A percentile compares a stretch with the other conserved stretches of the same genome.
phyloP scores from a whole-genome alignment of 2,113 vertebrate genomes.

The Zonotrichia leucophrys region DNA sequence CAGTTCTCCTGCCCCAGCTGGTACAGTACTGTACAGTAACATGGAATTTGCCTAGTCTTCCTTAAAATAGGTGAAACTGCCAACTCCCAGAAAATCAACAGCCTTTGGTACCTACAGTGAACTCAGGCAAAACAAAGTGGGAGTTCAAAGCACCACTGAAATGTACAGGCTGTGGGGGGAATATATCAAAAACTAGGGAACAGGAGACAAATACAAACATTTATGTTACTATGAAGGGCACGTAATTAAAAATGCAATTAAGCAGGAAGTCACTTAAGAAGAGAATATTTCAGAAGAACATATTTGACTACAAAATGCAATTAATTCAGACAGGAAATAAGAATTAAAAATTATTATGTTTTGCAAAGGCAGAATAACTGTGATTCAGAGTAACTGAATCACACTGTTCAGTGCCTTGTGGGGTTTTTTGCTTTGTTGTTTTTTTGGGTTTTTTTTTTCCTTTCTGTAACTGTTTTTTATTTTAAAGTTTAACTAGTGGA shows the following conservation, averaged over 20 bases:
- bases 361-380: background rate
- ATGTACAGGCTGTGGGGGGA: background rate
- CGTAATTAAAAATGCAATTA: background rate
- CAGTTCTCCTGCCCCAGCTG: background rate
- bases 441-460: too few relatives aligned
- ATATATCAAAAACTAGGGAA: background rate
- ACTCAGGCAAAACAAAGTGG: background rate
- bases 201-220: background rate
- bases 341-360: background rate
- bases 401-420: background rate
- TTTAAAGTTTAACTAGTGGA: background rate
- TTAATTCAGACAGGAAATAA: conserved; percentile 8
- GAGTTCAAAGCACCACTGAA: background rate
- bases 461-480: too few relatives aligned
- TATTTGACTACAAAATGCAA: background rate
- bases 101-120: background rate
- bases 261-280: background rate
- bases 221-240: background rate
- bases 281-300: background rate
- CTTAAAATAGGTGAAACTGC: background rate
- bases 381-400: background rate
- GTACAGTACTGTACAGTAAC: background rate
- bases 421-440: background rate
- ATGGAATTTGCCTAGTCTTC: background rate
- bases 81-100: background rate